These are phyloP conservation scores for Lamprotornis superbus DNA, from an alignment of 2,113 vertebrate genomes.

Conservation along the genomic window DNA sequence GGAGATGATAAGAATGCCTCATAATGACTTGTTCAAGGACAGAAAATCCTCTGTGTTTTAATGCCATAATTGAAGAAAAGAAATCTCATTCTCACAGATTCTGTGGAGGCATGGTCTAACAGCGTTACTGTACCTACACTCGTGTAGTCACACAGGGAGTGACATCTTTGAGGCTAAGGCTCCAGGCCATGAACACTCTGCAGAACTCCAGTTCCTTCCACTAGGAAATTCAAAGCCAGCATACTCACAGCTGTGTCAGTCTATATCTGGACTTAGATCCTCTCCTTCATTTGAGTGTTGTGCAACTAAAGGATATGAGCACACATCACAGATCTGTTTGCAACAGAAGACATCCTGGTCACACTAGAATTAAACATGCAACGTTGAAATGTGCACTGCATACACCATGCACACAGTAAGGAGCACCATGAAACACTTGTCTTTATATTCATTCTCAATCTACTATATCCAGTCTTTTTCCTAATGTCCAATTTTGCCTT, in stretches of 20 bases:
- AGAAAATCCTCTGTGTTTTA: neutral
- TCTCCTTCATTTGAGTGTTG: neutral
- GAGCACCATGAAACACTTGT: neutral
- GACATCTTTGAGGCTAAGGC: neutral
- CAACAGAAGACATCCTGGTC: neutral
- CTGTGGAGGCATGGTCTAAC: neutral
- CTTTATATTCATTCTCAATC: neutral
- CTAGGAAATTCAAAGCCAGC: neutral
- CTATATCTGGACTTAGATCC: neutral
- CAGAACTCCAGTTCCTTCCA: neutral
- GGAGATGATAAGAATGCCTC: neutral
- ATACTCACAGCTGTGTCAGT: neutral
- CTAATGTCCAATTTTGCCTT: neutral
- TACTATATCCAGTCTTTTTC: neutral
- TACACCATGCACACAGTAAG: neutral
- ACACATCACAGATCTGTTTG: neutral
- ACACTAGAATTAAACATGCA: neutral
- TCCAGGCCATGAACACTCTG: neutral
- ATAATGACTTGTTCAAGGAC: neutral
- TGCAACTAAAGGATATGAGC: neutral
- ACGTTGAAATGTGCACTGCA: neutral
- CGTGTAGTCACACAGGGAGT: rapidly evolving
- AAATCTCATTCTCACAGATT: neutral
- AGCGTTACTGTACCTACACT: neutral
- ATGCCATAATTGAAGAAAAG: neutral